A percentile compares a stretch with the other conserved stretches of the same genome.
Evolutionary conservation across 2,888 invertebrate species (phyloP).

Genomic region (Cistogaster globosa): DNA sequence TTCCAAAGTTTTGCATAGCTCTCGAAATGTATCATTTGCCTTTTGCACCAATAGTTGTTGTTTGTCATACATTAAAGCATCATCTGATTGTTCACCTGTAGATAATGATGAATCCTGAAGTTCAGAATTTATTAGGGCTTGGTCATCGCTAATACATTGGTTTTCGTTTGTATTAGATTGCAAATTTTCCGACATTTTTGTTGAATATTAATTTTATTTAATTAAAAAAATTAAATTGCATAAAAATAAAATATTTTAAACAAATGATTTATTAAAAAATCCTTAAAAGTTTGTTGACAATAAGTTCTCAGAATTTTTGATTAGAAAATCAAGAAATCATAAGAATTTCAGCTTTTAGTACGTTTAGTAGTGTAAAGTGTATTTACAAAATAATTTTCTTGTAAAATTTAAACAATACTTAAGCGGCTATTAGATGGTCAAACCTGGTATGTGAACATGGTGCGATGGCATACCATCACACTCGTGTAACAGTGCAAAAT

Average conservation of each 20-base stretch:
- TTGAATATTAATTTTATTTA: conserved; percentile 16
- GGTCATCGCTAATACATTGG: conserved; percentile 7
- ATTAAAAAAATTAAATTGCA: conserved; percentile 12
- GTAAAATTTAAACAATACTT: too few relatives aligned
- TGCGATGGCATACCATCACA: too few relatives aligned
- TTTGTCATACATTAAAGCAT: conserved; percentile 58
- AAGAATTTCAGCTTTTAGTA: too few relatives aligned
- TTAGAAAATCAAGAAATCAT: neutral
- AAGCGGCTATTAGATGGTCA: too few relatives aligned
- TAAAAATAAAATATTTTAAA: conserved; percentile 28
- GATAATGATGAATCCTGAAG: neutral
- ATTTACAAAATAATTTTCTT: neutral
- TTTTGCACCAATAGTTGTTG: conserved; percentile 67
- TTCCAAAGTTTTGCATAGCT: conserved; percentile 73
- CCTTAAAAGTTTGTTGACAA: conserved; percentile 23
- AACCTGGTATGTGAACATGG: too few relatives aligned
- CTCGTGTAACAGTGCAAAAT: too few relatives aligned
- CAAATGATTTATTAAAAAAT: conserved; percentile 21
- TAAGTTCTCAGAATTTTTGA: conserved; percentile 24
- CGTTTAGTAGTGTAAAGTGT: neutral
- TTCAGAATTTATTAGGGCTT: conserved; percentile 1
- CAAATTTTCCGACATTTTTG: conserved; percentile 34
- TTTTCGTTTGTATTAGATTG: neutral
- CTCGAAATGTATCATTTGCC: conserved; percentile 73
- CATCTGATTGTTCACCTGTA: neutral